A percentile compares a stretch with the other conserved stretches of the same genome.
Evolutionary conservation across 2,888 invertebrate genomes (phyloP).

Genomic region (Lycocerus yunnanus): DNA sequence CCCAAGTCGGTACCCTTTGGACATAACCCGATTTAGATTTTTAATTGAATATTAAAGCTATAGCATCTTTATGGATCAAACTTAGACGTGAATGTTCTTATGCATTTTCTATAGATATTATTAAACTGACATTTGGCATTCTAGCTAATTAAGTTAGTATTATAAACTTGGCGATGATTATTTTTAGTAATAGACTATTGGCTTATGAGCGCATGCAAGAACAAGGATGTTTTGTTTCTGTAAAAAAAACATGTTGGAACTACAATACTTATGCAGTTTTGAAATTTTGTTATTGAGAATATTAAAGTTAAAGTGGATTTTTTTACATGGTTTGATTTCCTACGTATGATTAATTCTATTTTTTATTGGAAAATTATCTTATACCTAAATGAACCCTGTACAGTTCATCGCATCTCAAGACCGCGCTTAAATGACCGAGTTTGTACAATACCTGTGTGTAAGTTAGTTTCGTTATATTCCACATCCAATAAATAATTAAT

Average conservation of each 20-base stretch:
- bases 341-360: no score
- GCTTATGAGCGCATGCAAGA: neutral
- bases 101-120: neutral
- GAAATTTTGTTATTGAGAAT: no score
- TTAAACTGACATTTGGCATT: neutral
- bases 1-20: no score
- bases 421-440: neutral
- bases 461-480: constrained; percentile 80
- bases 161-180: neutral
- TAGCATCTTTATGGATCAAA: neutral
- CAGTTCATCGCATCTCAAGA: no score
- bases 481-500: constrained; percentile 90
- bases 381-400: no score
- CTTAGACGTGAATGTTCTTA: neutral
- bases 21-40: neutral
- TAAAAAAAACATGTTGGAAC: no score
- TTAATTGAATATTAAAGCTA: neutral
- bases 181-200: neutral
- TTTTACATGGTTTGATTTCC: no score
- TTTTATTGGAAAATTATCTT: no score
- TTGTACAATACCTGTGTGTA: constrained; percentile 76
- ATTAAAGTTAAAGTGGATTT: no score
- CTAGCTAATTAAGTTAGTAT: neutral
- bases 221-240: neutral
- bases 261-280: no score